Evolutionary conservation across 2,888 invertebrate species (phyloP), one percentile per base, ranked within the genome.

Genomic region (Perithous albicinctus): DNA sequence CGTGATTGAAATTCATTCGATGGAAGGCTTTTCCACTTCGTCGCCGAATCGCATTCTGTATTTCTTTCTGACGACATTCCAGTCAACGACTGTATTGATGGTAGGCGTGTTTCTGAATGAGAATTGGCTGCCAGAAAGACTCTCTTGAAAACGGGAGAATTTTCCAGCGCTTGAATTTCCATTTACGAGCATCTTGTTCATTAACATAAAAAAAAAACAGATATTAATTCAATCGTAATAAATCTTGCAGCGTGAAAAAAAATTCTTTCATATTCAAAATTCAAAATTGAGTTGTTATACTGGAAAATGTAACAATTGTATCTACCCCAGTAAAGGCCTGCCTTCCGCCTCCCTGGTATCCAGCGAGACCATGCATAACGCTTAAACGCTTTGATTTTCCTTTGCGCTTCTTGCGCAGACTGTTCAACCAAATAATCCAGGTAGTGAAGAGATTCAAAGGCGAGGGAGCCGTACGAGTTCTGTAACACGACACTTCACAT

Each of bases 381-480:
- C 83, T 88, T 70, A 86, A 75, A 54, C 83, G 90, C 85, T 92
- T 92, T 51, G 88, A 90, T 46, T 87, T 89, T 48, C 89, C 89
- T 84, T 86, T 90, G 87, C 91, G 93, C 75, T 90, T 90, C 84
- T 93, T 93, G 84, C 92, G 94, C 20, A 92, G 83, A 66, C 91
- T 92, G 41, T 91, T 87, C 12, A 94, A 88, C 87, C 93, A 94
- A 76, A 92, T 90, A 20, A 93, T 90, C 94, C 94, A 94, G 1
- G 94, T 95, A 1, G 95, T 95, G 84, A 96, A 92, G 73, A 96
- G 93, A 90, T 96, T 96, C 56, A 96, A 93, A 0, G 96, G 96
- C 1, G 96, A 94, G 0, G 96, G 96, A 0, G 96, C 96, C 0
- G 96, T 95, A 5, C 95, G 95, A 1, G 96, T 95, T 88, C 93